These are phyloP conservation scores for Entomyzon cyanotis DNA, from an alignment of 2,113 vertebrate species.

Conservation along the genomic window DNA sequence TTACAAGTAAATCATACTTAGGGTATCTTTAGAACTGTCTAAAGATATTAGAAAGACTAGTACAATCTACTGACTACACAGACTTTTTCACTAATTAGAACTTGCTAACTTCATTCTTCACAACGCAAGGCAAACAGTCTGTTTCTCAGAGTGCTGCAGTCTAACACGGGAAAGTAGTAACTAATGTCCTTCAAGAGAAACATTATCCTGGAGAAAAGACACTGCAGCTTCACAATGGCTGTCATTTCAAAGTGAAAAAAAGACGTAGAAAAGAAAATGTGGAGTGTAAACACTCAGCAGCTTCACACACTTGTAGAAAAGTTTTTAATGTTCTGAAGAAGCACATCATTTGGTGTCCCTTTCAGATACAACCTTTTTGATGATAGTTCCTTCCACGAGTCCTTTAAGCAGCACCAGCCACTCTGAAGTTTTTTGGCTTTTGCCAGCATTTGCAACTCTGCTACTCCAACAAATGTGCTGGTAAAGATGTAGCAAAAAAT, in stretches of 20 bases:
- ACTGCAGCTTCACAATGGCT: neutral
- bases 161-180: neutral
- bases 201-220: neutral
- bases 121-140: neutral
- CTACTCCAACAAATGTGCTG: neutral
- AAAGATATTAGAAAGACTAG: neutral
- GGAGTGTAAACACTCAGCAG: neutral
- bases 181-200: neutral
- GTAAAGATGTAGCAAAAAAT: neutral
- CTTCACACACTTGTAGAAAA: neutral
- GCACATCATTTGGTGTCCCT: neutral
- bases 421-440: neutral
- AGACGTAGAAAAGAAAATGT: neutral
- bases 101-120: neutral
- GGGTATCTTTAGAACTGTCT: neutral
- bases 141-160: neutral
- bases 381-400: neutral
- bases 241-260: neutral
- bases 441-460: neutral
- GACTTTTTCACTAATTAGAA: neutral
- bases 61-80: neutral
- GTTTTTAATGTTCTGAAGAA: neutral
- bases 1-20: neutral
- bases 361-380: neutral
- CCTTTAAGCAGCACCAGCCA: neutral